Evolutionary conservation across 2,888 invertebrate genomes (phyloP), one percentile per base, ranked within the genome.

Genomic region (Luffia ferchaultella): DNA sequence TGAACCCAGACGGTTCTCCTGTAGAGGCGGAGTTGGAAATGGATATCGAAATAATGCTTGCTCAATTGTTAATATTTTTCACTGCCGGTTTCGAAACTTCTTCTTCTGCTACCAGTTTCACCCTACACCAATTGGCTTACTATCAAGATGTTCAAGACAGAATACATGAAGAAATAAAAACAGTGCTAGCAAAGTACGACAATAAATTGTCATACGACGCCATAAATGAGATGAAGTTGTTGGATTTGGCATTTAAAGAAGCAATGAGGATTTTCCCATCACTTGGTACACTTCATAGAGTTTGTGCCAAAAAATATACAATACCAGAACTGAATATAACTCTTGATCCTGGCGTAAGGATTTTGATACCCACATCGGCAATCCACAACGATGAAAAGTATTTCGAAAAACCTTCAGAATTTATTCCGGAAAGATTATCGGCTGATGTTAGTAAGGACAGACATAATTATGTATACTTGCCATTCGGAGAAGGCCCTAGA

Each of bases 401-500:
- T 40, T 57, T 50, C 20, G 54, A 57, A 2, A 54, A 53, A 17
- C 56, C 56, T 7, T 2, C 18, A 1, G 52, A 54, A 20, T 57
- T 55, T 17, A 46, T 48, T 1, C 56, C 53, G 5, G 49, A 49
- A 16, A 43, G 53, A 45, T 45, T 45, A 5, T 45, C 17, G 18
- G 16, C n/a, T 9, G 45, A 45, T 15, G 16, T n/a, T 16, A 45
- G 7, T 3, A 45, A 45, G n/a, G n/a, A 20, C 2, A 20, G 7
- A 20, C 46, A 46, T n/a, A 46, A 46, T 40, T 70, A 61, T 51
- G 53, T 63, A 0, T 76, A 70, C 48, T 18, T 76, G 48, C 75
- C 76, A 0, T 76, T 76, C 52, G 76, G 76, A 18, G 64, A 63
- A 46, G 76, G 76, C 42, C 70, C 75, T 1, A 62, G 76, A 49